Percentiles rank a stretch among this genome's conserved stretches.
Conservation (phyloP, 2,797 vertebrate genomes). For the Peromyscus eremicus region DNA sequence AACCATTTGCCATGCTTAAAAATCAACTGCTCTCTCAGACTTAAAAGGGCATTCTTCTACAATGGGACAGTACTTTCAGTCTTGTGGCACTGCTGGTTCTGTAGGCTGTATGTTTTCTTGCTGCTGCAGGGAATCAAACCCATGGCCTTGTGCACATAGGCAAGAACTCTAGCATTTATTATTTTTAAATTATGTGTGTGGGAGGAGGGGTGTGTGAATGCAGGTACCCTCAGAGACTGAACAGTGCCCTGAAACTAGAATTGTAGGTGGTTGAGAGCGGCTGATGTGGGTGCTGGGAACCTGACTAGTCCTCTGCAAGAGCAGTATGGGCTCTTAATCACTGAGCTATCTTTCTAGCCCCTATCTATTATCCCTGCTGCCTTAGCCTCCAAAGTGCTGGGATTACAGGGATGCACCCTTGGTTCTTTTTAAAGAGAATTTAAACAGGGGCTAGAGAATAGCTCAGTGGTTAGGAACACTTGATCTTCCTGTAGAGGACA, state of each 20-base stretch:
- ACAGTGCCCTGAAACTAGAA: too few species aligned
- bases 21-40: neutral
- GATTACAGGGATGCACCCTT: too few species aligned
- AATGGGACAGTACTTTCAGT: neutral
- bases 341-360: neutral
- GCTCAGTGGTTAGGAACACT: neutral
- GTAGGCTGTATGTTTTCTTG: neutral
- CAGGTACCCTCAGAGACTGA: neutral
- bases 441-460: neutral
- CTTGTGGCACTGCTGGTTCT: neutral
- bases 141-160: neutral
- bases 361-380: neutral
- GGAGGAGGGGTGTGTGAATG: neutral
- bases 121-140: neutral
- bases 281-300: neutral
- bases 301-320: neutral
- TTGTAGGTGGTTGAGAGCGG: neutral
- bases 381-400: neutral
- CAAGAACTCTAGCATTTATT: neutral
- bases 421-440: neutral
- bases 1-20: neutral
- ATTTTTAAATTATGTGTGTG: neutral
- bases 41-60: neutral
- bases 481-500: neutral
- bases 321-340: neutral